A percentile compares a stretch with the other conserved stretches of the same genome.
These are phyloP conservation scores for Teleogryllus occipitalis DNA, from an alignment of 1,140 invertebrate genomes.

Conservation along the genomic window DNA sequence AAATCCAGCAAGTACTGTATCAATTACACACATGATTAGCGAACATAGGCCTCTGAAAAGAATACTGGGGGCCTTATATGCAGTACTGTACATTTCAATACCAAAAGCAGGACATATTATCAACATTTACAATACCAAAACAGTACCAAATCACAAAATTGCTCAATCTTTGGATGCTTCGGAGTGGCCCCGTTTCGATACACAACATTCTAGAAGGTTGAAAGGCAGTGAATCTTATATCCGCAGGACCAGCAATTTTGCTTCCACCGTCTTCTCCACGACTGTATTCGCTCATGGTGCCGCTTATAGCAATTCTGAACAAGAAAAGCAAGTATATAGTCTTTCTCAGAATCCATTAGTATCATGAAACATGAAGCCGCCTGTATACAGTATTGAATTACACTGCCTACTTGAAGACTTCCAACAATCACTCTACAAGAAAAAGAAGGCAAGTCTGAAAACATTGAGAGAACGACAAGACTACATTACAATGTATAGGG, in stretches of 20 bases:
- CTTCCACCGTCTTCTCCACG: not conserved
- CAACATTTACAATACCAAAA: conserved; percentile 18
- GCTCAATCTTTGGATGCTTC: conserved; percentile 7
- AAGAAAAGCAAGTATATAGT: conserved; percentile 13
- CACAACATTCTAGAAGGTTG: conserved; percentile 7
- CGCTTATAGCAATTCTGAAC: conserved; percentile 11
- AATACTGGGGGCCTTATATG: not conserved
- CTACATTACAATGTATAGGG: conserved; percentile 8
- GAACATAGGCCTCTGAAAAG: conserved; percentile 14
- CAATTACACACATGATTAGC: conserved; percentile 30
- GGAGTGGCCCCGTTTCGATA: conserved; percentile 17
- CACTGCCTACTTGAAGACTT: conserved; percentile 11
- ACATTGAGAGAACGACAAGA: conserved; percentile 13
- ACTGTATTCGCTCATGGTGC: conserved; percentile 7
- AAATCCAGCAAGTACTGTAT: conserved; percentile 9
- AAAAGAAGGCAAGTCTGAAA: conserved; percentile 8
- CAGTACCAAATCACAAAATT: conserved; percentile 13
- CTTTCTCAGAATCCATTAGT: not conserved
- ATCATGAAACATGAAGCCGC: conserved; percentile 9
- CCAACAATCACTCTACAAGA: conserved; percentile 14
- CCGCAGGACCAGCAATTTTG: not conserved
- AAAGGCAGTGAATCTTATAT: conserved; percentile 17
- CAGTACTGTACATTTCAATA: conserved; percentile 8
- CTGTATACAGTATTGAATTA: conserved; percentile 3
- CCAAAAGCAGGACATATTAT: conserved; percentile 11